Percentiles rank a stretch among this genome's conserved stretches.
phyloP scores from a whole-genome alignment of 2,113 vertebrate species.

The Thamnophis sirtalis region DNA sequence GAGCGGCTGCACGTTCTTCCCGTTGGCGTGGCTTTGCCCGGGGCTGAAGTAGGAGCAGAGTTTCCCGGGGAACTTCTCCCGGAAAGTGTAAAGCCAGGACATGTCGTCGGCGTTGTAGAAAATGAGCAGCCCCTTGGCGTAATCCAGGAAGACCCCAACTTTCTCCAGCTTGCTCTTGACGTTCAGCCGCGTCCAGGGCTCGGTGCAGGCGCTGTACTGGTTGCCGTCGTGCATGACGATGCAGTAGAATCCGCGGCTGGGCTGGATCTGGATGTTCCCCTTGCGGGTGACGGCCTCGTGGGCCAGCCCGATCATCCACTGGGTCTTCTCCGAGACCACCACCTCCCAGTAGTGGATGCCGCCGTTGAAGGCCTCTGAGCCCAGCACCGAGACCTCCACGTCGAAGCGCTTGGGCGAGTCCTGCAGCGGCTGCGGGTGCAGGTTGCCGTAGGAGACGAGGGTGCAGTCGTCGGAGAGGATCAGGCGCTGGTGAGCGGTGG shows the following conservation, averaged over 20 bases:
- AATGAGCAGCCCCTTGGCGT: constrained; percentile 90
- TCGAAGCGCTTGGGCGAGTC: constrained; percentile 95
- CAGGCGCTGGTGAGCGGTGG: constrained; percentile 94
- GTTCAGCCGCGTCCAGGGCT: constrained; percentile 97
- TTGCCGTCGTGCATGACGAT: constrained; percentile 98
- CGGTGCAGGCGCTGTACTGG: constrained; percentile 97
- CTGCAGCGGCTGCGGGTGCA: constrained; percentile 94
- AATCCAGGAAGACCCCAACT: constrained; percentile 96
- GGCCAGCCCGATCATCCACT: constrained; percentile 98
- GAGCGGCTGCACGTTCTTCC: constrained; percentile 94
- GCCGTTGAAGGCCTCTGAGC: constrained; percentile 79
- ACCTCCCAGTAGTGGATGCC: constrained; percentile 98
- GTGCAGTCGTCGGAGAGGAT: constrained; percentile 97
- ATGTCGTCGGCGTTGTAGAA: constrained; percentile 98
- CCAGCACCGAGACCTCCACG: constrained; percentile 94
- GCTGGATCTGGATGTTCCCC: constrained; percentile 97
- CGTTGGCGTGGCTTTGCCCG: constrained; percentile 95
- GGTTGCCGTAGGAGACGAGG: constrained; percentile 94
- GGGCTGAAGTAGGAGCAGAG: constrained; percentile 96
- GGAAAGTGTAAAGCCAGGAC: constrained; percentile 98
- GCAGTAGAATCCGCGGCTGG: constrained; percentile 93
- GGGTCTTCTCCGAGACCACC: constrained; percentile 96
- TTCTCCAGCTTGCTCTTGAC: constrained; percentile 96
- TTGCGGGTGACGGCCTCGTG: constrained; percentile 90
- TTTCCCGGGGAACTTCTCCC: constrained; percentile 87